phyloP scores from a whole-genome alignment of 2,888 invertebrate genomes.

The Hypena proboscidalis region DNA sequence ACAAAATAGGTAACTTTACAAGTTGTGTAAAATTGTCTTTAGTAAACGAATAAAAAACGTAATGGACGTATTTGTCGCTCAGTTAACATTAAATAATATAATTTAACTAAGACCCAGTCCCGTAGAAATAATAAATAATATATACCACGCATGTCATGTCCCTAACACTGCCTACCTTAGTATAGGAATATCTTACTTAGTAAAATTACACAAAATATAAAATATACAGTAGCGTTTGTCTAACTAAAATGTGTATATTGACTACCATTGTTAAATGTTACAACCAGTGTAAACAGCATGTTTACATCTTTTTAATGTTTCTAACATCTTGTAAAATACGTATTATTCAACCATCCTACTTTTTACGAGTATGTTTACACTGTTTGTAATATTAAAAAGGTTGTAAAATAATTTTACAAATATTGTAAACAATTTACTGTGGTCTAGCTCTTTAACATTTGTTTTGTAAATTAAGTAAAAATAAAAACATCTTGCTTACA shows the following conservation, averaged over 20 bases:
- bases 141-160: constrained; percentile 29
- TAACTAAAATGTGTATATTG: constrained; percentile 1
- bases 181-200: constrained; percentile 17
- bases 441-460: background rate
- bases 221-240: constrained; percentile 7
- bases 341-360: too few relatives aligned
- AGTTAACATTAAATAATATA: constrained; percentile 10
- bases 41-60: background rate
- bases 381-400: too few relatives aligned
- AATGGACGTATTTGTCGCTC: constrained; percentile 16
- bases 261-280: too few relatives aligned
- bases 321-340: too few relatives aligned
- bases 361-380: too few relatives aligned
- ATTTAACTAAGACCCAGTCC: constrained; percentile 23
- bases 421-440: background rate
- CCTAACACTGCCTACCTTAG: constrained; percentile 32
- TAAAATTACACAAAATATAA: constrained; percentile 1
- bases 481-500: too few relatives aligned
- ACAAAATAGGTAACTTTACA: too few relatives aligned
- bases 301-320: too few relatives aligned
- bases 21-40: too few relatives aligned
- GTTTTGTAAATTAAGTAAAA: background rate
- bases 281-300: too few relatives aligned
- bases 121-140: constrained; percentile 21
- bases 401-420: constrained; percentile 7